phyloP scores from a whole-genome alignment of 2,113 vertebrate species.

The Xenopus tropicalis region DNA sequence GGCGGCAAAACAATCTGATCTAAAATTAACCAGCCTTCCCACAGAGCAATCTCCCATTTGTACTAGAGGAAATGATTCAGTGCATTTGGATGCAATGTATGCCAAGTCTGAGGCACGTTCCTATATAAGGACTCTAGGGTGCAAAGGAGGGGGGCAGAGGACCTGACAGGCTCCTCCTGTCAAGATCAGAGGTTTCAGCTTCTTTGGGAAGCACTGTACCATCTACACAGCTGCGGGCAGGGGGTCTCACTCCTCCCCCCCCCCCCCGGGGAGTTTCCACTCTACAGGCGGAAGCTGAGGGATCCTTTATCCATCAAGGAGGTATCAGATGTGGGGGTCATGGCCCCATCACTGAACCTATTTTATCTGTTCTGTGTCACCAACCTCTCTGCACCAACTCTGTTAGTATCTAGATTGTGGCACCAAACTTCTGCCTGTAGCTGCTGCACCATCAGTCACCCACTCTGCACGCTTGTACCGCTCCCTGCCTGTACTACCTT shows the following conservation, averaged over 20 bases:
- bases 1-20: neutral
- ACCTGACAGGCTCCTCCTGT: constrained; percentile 24
- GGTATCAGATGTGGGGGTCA: constrained; percentile 38
- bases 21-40: constrained; percentile 18
- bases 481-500: too few relatives aligned
- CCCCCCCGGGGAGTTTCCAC: constrained; percentile 33
- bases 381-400: too few relatives aligned
- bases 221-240: constrained; percentile 32
- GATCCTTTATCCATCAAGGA: constrained; percentile 40
- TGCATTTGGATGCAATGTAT: constrained; percentile 17
- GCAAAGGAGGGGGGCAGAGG: constrained; percentile 12
- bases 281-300: constrained; percentile 35
- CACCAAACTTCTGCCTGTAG: too few relatives aligned
- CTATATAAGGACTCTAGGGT: constrained; percentile 42
- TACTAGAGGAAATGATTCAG: constrained; percentile 39
- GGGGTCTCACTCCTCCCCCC: constrained; percentile 41
- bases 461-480: too few relatives aligned
- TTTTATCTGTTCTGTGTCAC: neutral
- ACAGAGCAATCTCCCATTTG: constrained; percentile 16
- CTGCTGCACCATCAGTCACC: too few relatives aligned
- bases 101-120: constrained; percentile 37
- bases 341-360: constrained; percentile 1
- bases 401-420: too few relatives aligned
- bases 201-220: constrained; percentile 37
- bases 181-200: constrained; percentile 31